Conservation (phyloP, 2,113 vertebrate genomes). For the Plectropomus leopardus region DNA sequence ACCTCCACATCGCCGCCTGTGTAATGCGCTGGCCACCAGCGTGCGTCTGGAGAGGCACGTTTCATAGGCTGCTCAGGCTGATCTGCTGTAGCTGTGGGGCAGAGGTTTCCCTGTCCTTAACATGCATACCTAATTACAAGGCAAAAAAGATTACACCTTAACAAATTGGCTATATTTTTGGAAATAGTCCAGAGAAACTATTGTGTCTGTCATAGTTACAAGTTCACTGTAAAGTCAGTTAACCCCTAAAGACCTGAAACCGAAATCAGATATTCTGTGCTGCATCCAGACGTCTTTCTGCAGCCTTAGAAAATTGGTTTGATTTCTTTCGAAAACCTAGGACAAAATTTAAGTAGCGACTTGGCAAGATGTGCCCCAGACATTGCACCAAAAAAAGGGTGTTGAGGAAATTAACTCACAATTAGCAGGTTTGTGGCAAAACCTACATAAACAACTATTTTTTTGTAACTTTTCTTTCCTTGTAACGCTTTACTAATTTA, state of each 20-base stretch:
- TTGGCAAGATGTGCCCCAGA: no score
- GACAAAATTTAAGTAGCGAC: no score
- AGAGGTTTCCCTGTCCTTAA: background rate
- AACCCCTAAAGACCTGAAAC: background rate
- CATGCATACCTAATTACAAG: background rate
- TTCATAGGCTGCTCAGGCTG: slow-evolving; percentile 17
- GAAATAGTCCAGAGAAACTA: background rate
- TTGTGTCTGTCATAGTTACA: background rate
- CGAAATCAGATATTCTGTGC: no score
- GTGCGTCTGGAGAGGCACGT: slow-evolving; percentile 63
- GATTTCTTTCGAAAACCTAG: no score
- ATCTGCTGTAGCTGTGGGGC: background rate
- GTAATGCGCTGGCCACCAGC: slow-evolving; percentile 27
- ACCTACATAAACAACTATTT: no score
- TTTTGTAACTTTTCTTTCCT: no score
- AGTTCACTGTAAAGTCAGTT: background rate
- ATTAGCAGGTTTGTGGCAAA: no score
- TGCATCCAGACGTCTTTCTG: no score
- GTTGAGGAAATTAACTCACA: no score
- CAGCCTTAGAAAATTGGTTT: no score
- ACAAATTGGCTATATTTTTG: background rate
- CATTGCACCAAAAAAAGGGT: no score
- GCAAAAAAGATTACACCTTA: background rate
- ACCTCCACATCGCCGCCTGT: slow-evolving; percentile 63
- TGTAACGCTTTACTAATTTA: no score